Evolutionary conservation across 2,888 invertebrate species (phyloP), one percentile per base, ranked within the genome.

Genomic region (Subacronicta megacephala): DNA sequence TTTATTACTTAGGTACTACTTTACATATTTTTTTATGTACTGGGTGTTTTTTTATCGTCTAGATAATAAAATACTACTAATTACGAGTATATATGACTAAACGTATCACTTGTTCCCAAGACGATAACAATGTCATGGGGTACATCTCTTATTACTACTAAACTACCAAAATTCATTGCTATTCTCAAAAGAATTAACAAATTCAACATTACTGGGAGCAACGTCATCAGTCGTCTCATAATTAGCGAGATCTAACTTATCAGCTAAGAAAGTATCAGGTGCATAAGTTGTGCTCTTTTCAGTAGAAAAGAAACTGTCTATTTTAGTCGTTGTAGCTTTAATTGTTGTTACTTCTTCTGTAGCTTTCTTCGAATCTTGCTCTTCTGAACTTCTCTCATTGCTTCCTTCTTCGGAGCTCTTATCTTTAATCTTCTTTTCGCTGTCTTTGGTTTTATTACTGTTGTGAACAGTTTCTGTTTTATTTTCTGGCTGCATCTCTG

Each of bases 191-290:
- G 90, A 90, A 66, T 82, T 83, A 0, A 74, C 70, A 50, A 82
- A 83, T 15, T 84, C 83, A 54, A 86, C 82, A 71, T 4, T 54
- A 6, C 77, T 67, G 0, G 77, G 65, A 0, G 59, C 65, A 0
- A 59, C 80, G 12, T 90, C 88, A 49, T 90, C 92, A 0, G 78
- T 76, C 0, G 84, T 66, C 23, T 87, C 90, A 52, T 93, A 93
- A 63, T 92, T 88, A 0, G 86, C 74, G 9, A 93, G 52, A 78
- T 92, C 90, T 40, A 90, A 88, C 62, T 86, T 93, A 64, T 93
- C 93, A 7, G 94, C 93, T 47, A 94, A 75, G 60, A 94, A 94
- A 0, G 90, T 90, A n/a, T 94, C 93, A 0, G 88, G 75, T 0
- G 86, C 80, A 26, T 87, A 84, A 0, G 89, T 90, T 0, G 76